Conservation (phyloP, 1,140 invertebrate species). For the Pseudachorutes palmiensis region DNA sequence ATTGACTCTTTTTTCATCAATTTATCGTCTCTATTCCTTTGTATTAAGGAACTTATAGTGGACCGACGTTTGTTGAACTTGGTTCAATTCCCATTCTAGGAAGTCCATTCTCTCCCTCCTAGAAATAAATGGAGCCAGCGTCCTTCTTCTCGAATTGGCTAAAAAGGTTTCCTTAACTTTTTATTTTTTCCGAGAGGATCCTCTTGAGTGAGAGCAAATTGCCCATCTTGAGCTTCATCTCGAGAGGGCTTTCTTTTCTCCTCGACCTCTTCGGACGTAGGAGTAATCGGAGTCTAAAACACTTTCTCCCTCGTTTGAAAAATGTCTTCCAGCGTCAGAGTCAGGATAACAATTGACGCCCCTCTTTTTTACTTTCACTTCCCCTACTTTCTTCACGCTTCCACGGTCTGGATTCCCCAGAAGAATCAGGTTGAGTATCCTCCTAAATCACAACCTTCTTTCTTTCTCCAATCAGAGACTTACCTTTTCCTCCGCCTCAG, state of each 20-base stretch:
- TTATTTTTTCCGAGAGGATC: neutral
- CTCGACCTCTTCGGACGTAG: neutral
- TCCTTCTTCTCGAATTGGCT: neutral
- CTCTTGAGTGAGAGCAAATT: slow-evolving; percentile 6
- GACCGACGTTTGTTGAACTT: slow-evolving; percentile 8
- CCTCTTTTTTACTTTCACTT: slow-evolving; percentile 3
- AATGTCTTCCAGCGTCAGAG: neutral
- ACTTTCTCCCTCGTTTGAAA: slow-evolving; percentile 5
- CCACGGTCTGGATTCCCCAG: neutral
- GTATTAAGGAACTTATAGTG: slow-evolving; percentile 17
- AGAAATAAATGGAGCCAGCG: neutral
- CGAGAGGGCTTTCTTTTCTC: neutral
- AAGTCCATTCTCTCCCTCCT: neutral
- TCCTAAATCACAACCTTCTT: neutral
- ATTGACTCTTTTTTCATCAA: slow-evolving; percentile 39
- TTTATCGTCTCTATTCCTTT: slow-evolving; percentile 35
- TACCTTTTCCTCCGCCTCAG: neutral
- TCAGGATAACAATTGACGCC: neutral
- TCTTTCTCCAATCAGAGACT: neutral
- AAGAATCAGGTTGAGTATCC: neutral
- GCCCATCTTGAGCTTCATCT: neutral
- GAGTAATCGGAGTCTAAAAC: neutral
- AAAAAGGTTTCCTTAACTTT: neutral
- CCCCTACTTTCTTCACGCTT: neutral
- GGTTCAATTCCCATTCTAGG: neutral